Conservation (phyloP, 2,888 invertebrate species). For the Rhamnusium bicolor region DNA sequence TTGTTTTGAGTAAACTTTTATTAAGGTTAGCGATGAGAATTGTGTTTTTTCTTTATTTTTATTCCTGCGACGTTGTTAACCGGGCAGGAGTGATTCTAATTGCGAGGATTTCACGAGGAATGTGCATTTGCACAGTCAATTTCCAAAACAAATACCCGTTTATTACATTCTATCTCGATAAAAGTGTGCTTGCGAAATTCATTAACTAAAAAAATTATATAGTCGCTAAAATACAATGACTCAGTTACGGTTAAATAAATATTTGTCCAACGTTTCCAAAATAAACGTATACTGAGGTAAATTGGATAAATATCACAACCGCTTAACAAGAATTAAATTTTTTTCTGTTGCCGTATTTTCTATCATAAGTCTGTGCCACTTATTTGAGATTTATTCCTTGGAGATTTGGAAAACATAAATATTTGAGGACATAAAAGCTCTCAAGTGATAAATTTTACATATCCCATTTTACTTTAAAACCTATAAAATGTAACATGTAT, state of each 20-base stretch:
- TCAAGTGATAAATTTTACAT: constrained; percentile 7
- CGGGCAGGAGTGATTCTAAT: neutral
- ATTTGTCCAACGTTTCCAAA: too few species aligned
- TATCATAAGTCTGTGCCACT: neutral
- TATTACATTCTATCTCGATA: neutral
- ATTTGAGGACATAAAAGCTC: constrained; percentile 7
- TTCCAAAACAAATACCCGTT: neutral
- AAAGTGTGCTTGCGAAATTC: neutral
- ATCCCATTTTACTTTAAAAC: constrained; percentile 1
- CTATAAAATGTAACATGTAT: constrained; percentile 8
- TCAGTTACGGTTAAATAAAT: neutral
- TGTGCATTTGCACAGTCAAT: neutral
- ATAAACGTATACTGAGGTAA: too few species aligned
- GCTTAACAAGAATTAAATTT: neutral
- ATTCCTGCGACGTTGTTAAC: neutral
- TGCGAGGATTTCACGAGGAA: neutral
- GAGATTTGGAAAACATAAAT: neutral
- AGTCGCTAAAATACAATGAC: neutral
- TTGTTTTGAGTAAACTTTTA: too few species aligned
- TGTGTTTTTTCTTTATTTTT: too few species aligned
- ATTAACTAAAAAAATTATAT: neutral
- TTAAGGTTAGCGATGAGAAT: too few species aligned
- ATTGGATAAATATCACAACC: too few species aligned
- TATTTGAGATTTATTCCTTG: neutral
- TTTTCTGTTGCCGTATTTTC: neutral